Conservation (phyloP, 2,888 invertebrate genomes). For the Vanessa cardui region DNA sequence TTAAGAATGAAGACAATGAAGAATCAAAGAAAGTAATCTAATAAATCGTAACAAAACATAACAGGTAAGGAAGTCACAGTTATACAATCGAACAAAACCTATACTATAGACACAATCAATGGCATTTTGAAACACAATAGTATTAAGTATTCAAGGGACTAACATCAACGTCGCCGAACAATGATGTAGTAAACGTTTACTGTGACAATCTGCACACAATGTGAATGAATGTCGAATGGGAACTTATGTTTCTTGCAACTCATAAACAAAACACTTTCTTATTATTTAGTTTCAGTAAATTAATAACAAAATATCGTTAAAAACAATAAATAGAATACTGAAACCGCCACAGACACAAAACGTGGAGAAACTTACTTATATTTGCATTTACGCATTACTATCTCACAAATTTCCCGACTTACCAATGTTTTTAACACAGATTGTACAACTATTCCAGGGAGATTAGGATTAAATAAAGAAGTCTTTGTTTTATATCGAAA, state of each 20-base stretch:
- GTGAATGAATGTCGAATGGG: constrained; percentile 26
- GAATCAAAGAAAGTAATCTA: constrained; percentile 11
- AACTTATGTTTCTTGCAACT: constrained; percentile 5
- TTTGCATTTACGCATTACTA: too few species aligned
- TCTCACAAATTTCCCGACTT: too few species aligned
- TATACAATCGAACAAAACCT: constrained; percentile 35
- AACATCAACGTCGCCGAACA: constrained; percentile 43
- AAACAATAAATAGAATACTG: too few species aligned
- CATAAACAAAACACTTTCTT: neutral
- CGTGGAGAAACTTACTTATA: too few species aligned
- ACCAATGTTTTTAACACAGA: too few species aligned
- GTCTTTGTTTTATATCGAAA: too few species aligned
- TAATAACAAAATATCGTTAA: too few species aligned
- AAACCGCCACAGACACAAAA: too few species aligned
- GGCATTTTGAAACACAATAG: constrained; percentile 28
- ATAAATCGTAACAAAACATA: constrained; percentile 5
- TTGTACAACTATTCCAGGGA: too few species aligned
- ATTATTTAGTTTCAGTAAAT: neutral
- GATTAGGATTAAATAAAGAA: too few species aligned
- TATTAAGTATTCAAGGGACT: constrained; percentile 34
- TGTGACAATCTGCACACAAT: constrained; percentile 45
- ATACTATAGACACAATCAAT: constrained; percentile 24
- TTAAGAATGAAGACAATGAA: constrained; percentile 17
- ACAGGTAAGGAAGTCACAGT: constrained; percentile 14
- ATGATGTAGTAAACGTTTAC: constrained; percentile 51